Evolutionary conservation across 1,140 invertebrate genomes (phyloP).

Genomic region (Luehdorfia chinensis): DNA sequence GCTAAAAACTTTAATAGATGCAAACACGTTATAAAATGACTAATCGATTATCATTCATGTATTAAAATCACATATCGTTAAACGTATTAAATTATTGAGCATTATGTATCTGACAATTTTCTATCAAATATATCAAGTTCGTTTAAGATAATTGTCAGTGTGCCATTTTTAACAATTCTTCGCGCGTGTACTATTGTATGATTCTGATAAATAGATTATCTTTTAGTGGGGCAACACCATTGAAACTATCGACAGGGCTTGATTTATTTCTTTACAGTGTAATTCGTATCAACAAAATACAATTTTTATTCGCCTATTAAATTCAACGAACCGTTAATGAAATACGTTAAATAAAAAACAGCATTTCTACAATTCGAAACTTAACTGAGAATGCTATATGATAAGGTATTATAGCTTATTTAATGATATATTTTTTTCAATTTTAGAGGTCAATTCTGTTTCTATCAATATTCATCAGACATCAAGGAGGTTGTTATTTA

Average conservation of each 20-base stretch:
- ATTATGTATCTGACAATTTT: conserved; percentile 19
- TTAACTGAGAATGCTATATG: no score
- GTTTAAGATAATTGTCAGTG: conserved; percentile 53
- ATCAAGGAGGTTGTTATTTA: not conserved
- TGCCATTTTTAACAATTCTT: conserved; percentile 60
- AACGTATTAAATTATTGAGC: conserved; percentile 22
- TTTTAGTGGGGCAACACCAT: conserved; percentile 52
- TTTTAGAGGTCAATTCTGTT: not conserved
- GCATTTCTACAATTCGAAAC: not conserved
- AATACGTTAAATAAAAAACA: conserved; percentile 4
- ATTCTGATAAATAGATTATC: conserved; percentile 57
- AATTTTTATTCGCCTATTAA: conserved; percentile 22
- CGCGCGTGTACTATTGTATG: conserved; percentile 59
- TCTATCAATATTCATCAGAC: conserved; percentile 2
- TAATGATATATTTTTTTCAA: no score
- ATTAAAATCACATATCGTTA: conserved; percentile 38
- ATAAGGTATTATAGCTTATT: no score
- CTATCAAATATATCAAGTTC: conserved; percentile 52
- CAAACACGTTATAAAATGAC: conserved; percentile 62
- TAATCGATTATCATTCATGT: conserved; percentile 47
- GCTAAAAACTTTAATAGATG: conserved; percentile 53
- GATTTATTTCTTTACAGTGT: conserved; percentile 52
- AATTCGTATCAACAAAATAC: conserved; percentile 34
- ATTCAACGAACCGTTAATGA: conserved; percentile 22
- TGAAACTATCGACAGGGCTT: conserved; percentile 48